Evolutionary conservation across 2,113 vertebrate species (phyloP).

Genomic region (Ageneiosus marmoratus): DNA sequence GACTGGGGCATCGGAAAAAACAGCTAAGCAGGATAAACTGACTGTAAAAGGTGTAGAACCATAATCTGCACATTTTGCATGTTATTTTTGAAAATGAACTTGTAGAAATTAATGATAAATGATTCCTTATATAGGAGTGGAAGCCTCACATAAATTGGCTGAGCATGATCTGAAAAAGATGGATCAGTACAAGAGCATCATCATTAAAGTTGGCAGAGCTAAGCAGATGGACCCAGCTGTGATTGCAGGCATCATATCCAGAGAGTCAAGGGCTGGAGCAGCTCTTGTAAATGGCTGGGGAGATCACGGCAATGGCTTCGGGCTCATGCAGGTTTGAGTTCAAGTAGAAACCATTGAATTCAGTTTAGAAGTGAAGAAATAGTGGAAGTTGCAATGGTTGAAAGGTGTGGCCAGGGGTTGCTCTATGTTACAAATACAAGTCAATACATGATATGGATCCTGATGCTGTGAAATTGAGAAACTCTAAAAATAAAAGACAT

Average conservation of each 20-base stretch:
- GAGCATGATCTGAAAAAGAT: slow-evolving; percentile 65
- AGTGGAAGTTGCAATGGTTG: background rate
- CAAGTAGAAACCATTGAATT: background rate
- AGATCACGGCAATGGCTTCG: slow-evolving; percentile 59
- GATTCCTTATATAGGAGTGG: slow-evolving; percentile 61
- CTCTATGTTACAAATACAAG: background rate
- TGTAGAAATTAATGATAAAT: too few species aligned
- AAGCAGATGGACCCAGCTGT: slow-evolving; percentile 73
- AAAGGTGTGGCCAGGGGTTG: background rate
- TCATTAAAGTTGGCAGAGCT: slow-evolving; percentile 65
- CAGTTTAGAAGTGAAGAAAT: background rate
- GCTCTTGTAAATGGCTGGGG: slow-evolving; percentile 63
- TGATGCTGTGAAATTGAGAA: background rate
- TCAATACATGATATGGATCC: background rate
- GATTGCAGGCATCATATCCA: slow-evolving; percentile 75
- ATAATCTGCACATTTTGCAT: background rate
- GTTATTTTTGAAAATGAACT: background rate
- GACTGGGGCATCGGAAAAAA: slow-evolving; percentile 64
- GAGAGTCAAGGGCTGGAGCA: slow-evolving; percentile 66
- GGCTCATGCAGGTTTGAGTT: slow-evolving; percentile 74
- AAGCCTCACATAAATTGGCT: slow-evolving; percentile 62
- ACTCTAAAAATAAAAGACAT: background rate
- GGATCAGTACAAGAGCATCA: slow-evolving; percentile 58
- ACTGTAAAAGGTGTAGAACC: slow-evolving; percentile 55
- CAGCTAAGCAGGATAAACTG: slow-evolving; percentile 59